Conservation (phyloP, 2,797 vertebrate species). For the Phataginus tetradactyla region DNA sequence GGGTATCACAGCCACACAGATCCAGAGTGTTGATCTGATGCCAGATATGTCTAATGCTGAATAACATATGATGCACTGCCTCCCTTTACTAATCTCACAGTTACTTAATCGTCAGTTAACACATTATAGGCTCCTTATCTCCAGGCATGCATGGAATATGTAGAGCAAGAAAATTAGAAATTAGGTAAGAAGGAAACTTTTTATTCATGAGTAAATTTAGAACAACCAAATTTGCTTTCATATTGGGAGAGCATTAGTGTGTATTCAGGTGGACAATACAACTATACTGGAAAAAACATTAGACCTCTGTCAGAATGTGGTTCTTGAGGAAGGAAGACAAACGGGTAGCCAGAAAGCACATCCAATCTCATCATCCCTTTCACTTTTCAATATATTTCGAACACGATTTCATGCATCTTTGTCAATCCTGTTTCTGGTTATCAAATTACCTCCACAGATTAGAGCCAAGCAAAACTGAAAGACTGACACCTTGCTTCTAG, state of each 20-base stretch:
- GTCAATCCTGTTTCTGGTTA: constrained; percentile 15
- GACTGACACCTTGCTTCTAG: constrained; percentile 23
- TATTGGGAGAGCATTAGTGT: background rate
- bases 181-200: background rate
- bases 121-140: background rate
- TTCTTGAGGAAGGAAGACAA: constrained; percentile 29
- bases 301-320: background rate
- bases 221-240: background rate
- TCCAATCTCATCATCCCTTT: background rate
- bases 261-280: background rate
- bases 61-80: background rate
- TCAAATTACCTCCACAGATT: constrained; percentile 14
- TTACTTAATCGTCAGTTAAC: background rate
- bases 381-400: background rate
- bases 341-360: background rate
- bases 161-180: background rate
- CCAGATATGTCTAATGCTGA: background rate
- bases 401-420: constrained; percentile 44
- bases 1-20: background rate
- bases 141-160: background rate
- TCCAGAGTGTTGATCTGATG: background rate
- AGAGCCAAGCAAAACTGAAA: constrained; percentile 36
- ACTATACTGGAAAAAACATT: background rate
- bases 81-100: background rate
- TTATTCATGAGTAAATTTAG: background rate